Conservation (phyloP, 2,113 vertebrate genomes). For the Thalassoma bifasciatum region DNA sequence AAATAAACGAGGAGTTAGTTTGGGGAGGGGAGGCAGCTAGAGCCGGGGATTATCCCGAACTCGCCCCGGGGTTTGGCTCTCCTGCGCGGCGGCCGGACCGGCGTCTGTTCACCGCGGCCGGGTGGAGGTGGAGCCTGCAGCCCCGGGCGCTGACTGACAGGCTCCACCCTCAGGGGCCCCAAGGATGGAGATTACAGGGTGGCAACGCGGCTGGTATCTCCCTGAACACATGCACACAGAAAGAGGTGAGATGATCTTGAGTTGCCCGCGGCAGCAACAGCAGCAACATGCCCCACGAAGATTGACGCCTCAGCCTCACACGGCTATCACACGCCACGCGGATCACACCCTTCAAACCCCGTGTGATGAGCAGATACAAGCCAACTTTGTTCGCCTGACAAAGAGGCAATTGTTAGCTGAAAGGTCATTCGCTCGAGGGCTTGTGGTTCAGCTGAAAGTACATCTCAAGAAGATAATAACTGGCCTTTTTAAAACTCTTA, state of each 20-base stretch:
- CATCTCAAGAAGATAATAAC: slow-evolving; percentile 40
- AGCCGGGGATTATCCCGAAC: slow-evolving; percentile 75
- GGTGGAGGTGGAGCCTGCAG: slow-evolving; percentile 60
- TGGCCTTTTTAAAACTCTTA: slow-evolving; percentile 15
- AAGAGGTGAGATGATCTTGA: slow-evolving; percentile 45
- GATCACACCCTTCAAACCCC: slow-evolving; percentile 41
- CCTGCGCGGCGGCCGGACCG: slow-evolving; percentile 57
- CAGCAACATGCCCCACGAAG: slow-evolving; percentile 43
- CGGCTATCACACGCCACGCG: slow-evolving; percentile 66
- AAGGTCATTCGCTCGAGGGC: slow-evolving; percentile 60
- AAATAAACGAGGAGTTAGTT: slow-evolving; percentile 52
- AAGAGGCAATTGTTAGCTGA: slow-evolving; percentile 68
- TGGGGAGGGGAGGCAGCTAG: slow-evolving; percentile 40
- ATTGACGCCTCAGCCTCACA: slow-evolving; percentile 65
- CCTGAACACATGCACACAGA: slow-evolving; percentile 43
- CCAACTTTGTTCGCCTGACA: slow-evolving; percentile 72
- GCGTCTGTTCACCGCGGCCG: slow-evolving; percentile 68
- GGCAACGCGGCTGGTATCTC: slow-evolving; percentile 77
- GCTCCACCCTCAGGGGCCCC: slow-evolving; percentile 62
- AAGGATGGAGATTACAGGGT: slow-evolving; percentile 74
- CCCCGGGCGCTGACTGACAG: slow-evolving; percentile 72
- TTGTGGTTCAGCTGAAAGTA: slow-evolving; percentile 27
- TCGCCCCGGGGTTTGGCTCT: slow-evolving; percentile 73
- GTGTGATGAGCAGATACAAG: slow-evolving; percentile 75
- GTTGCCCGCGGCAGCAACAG: slow-evolving; percentile 62